Evolutionary conservation across 35 echinoderm and acorn worm species (phyloP).

Genomic region (Ophiothrix spiculata): DNA sequence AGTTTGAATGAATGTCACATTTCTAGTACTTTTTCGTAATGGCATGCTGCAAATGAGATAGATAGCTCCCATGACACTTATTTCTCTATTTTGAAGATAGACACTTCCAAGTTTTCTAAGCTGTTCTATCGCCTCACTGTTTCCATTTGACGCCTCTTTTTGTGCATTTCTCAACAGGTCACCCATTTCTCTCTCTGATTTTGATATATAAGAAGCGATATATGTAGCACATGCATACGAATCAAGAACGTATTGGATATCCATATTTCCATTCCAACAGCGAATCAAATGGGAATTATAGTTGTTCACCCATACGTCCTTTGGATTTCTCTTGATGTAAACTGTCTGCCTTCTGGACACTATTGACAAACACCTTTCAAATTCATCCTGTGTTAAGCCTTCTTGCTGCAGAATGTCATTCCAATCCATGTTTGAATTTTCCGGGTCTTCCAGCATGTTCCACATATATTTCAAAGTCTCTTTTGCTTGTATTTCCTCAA

Average conservation of each 20-base stretch:
- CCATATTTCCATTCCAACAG: too few relatives aligned
- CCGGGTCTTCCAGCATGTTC: not conserved
- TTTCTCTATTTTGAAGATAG: conserved; percentile 46
- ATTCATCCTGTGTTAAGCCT: not conserved
- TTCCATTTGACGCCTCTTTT: conserved; percentile 42
- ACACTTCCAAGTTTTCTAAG: conserved; percentile 26
- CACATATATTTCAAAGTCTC: not conserved
- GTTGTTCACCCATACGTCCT: too few relatives aligned
- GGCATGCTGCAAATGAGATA: conserved; percentile 46
- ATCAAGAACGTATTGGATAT: too few relatives aligned
- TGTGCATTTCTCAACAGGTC: conserved; percentile 30
- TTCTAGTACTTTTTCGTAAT: conserved; percentile 26
- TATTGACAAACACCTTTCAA: not conserved
- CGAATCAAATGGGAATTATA: too few relatives aligned
- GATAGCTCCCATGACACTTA: conserved; percentile 31
- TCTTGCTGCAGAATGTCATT: not conserved
- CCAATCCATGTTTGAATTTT: too few relatives aligned
- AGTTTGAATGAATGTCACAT: conserved; percentile 2
- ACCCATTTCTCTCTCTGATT: conserved; percentile 43
- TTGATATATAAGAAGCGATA: conserved; percentile 34
- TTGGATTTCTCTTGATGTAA: too few relatives aligned
- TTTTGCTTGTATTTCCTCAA: not conserved
- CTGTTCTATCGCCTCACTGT: not conserved
- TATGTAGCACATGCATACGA: too few relatives aligned
- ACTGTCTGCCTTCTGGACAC: too few relatives aligned